Base-by-base conservation (phyloP, 2,113 vertebrate genomes). In the Glareola pratincola region DNA sequence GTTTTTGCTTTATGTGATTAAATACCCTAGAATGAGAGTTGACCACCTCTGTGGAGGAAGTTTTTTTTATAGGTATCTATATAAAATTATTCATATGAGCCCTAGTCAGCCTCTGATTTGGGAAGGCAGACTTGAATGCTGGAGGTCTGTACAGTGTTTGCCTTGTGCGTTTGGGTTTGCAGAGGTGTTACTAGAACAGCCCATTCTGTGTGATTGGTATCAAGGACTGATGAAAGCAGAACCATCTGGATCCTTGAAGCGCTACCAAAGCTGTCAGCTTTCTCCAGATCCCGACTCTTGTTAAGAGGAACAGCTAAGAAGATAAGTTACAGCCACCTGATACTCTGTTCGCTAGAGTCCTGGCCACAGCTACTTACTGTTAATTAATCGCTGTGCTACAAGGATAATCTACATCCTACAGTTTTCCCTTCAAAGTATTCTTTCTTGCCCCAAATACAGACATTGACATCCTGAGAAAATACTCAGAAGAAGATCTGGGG, bases 301-400 rank as follows among this genome's bases (percentile, higher is more conserved):
- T 91, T 75, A 90, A 88, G 36, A n/a, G 54, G 12, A 85, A 32
- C 22, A 66, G 59, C 41, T 51, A 67, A 91, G 92, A 93, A 95
- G 89, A 81, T 76, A 76, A 22, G 53, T 81, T 71, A 87, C 57
- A 91, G 95, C 74, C 63, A 97, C 67, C 14, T 69, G 92, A 92
- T 92, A 95, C 66, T 50, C 72, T 53, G 34, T 53, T 68, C 81
- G 41, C 59, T 81, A 51, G 77, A 69, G 45, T 47, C 80, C 71
- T 68, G 39, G 53, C 73, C 91, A 69, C 91, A 93, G 71, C 57
- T 88, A 92, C 74, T 92, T 82, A 79, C 66, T 85, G 77, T 95
- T 97, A 95, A 95, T 95, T 95, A 95, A 97, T 79, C 2, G 1
- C 60, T 54, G 48, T 45, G 39, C 79, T 48, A 47, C 69, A 57